These are phyloP conservation scores for Heterotis niloticus DNA, from an alignment of 2,113 vertebrate genomes.

Conservation along the genomic window DNA sequence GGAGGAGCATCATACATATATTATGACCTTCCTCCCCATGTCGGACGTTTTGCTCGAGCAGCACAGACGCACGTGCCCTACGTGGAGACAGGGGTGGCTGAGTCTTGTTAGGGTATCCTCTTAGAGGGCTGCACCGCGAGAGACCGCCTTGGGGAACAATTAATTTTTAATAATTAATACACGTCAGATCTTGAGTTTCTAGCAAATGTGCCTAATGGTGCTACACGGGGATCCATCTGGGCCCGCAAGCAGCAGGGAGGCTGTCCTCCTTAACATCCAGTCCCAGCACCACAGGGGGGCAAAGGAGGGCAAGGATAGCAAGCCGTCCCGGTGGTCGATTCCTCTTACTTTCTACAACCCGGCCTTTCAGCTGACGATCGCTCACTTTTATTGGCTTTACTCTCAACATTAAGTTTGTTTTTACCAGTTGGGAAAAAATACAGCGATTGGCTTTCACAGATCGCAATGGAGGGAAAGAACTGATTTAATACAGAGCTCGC, in stretches of 20 bases:
- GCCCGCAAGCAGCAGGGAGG: background rate
- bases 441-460: too few species aligned
- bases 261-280: background rate
- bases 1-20: background rate
- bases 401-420: too few species aligned
- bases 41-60: background rate
- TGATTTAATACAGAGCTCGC: too few species aligned
- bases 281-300: too few species aligned
- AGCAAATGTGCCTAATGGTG: background rate
- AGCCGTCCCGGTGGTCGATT: too few species aligned
- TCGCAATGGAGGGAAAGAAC: too few species aligned
- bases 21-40: conserved; percentile 2
- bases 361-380: too few species aligned
- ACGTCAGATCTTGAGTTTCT: background rate
- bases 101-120: background rate
- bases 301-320: too few species aligned
- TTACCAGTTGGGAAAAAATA: too few species aligned
- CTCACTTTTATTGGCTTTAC: too few species aligned
- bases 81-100: background rate
- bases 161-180: background rate
- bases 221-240: background rate
- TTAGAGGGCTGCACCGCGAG: background rate
- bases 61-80: background rate
- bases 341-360: too few species aligned
- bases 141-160: background rate